Evolutionary conservation across 2,888 invertebrate species (phyloP).

Genomic region (Dryococelus australis): DNA sequence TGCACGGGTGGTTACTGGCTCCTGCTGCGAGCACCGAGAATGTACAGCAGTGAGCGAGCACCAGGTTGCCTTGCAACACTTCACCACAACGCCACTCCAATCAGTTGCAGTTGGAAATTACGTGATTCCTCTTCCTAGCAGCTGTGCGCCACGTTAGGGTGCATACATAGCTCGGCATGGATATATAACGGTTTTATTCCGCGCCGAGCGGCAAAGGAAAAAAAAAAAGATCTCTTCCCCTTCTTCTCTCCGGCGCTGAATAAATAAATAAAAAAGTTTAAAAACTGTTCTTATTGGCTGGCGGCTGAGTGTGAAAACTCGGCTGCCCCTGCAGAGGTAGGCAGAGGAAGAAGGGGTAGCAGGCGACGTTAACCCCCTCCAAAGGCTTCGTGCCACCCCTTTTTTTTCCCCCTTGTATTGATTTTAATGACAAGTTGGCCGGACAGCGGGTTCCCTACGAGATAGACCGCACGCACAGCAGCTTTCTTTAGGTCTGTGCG

Average conservation of each 20-base stretch:
- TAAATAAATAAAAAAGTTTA: conserved; percentile 16
- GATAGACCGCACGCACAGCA: not conserved
- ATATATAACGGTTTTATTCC: conserved; percentile 8
- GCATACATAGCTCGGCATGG: not conserved
- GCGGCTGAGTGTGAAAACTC: not conserved
- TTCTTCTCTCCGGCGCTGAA: not conserved
- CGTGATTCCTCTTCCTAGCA: no score
- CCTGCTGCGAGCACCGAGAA: no score
- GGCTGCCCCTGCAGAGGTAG: not conserved
- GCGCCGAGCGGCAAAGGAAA: not conserved
- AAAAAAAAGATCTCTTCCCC: not conserved
- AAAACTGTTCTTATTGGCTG: not conserved
- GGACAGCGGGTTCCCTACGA: conserved; percentile 16
- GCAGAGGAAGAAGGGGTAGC: not conserved
- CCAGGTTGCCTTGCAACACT: no score
- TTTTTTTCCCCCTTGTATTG: conserved; percentile 37
- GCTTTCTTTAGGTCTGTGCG: no score
- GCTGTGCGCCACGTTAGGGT: no score
- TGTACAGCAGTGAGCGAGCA: no score
- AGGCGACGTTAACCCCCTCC: not conserved
- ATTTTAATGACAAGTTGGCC: conserved; percentile 42
- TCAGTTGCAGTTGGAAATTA: no score
- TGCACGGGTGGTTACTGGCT: no score
- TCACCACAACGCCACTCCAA: no score
- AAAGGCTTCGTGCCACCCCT: conserved; percentile 19